A percentile compares a stretch with the other conserved stretches of the same genome.
phyloP scores from a whole-genome alignment of 2,888 invertebrate genomes.

The Drosophila testacea region DNA sequence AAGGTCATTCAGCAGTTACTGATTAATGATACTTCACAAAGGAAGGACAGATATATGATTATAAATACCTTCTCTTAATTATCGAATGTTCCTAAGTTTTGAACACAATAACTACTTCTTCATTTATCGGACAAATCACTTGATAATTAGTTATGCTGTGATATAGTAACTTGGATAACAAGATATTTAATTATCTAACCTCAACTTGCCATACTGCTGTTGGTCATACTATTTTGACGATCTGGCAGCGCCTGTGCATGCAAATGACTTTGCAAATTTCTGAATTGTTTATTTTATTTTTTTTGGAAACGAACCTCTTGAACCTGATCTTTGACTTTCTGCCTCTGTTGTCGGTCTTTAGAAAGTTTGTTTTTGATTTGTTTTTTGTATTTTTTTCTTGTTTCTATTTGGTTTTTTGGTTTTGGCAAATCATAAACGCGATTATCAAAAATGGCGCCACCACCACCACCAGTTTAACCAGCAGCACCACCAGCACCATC shows the following conservation, averaged over 20 bases:
- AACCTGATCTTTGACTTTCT: slow-evolving; percentile 59
- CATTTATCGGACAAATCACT: too few relatives aligned
- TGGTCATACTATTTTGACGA: slow-evolving; percentile 11
- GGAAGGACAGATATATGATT: too few relatives aligned
- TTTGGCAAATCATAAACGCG: slow-evolving; percentile 73
- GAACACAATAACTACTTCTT: too few relatives aligned
- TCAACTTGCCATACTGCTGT: not conserved
- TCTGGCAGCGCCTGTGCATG: slow-evolving; percentile 42
- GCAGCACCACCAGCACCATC: slow-evolving; percentile 6
- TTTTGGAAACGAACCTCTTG: slow-evolving; percentile 35
- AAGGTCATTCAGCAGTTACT: too few relatives aligned
- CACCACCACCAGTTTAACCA: slow-evolving; percentile 20
- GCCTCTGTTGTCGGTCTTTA: slow-evolving; percentile 41
- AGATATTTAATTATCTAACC: slow-evolving; percentile 1
- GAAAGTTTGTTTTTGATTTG: slow-evolving; percentile 57
- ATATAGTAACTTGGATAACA: too few relatives aligned
- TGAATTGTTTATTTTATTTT: not conserved
- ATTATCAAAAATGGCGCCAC: slow-evolving; percentile 71
- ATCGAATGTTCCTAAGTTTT: too few relatives aligned
- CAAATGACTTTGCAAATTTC: slow-evolving; percentile 38
- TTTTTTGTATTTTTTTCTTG: not conserved
- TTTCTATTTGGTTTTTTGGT: slow-evolving; percentile 32
- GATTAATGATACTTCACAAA: too few relatives aligned
- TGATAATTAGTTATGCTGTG: too few relatives aligned
- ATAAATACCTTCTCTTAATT: too few relatives aligned